Evolutionary conservation across 2,113 vertebrate genomes (phyloP).

Genomic region (Arothron firmamentum): DNA sequence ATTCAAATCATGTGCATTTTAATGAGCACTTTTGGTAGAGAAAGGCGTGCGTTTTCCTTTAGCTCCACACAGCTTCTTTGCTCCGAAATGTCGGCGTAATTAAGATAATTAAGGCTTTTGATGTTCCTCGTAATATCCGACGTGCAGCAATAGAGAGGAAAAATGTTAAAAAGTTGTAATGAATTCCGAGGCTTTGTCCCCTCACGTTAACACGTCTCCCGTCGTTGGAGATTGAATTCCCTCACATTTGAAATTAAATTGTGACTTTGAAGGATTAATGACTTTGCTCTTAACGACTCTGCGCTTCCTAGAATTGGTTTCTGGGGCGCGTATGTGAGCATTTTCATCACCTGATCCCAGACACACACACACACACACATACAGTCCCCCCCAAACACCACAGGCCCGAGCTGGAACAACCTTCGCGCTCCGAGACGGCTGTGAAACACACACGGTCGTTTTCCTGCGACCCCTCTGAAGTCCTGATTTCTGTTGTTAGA

Average conservation of each 20-base stretch:
- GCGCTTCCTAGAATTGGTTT: too few species aligned
- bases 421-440: too few species aligned
- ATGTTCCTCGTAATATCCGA: conserved; percentile 59
- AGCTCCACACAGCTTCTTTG: conserved; percentile 53
- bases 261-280: conserved; percentile 27
- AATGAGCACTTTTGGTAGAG: conserved; percentile 49
- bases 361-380: too few species aligned
- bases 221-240: conserved; percentile 29
- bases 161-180: conserved; percentile 36
- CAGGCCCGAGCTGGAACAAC: too few species aligned
- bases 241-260: conserved; percentile 10
- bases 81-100: conserved; percentile 66
- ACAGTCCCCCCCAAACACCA: too few species aligned
- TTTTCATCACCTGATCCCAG: too few species aligned
- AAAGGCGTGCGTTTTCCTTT: conserved; percentile 43
- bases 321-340: too few species aligned
- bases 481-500: conserved; percentile 41
- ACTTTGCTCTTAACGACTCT: conserved; percentile 2
- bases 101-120: conserved; percentile 73
- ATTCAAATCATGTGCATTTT: conserved; percentile 70
- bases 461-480: conserved; percentile 23
- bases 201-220: conserved; percentile 19
- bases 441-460: too few species aligned
- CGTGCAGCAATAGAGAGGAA: conserved; percentile 27
- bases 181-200: conserved; percentile 49